Percentiles rank a stretch among this genome's conserved stretches.
phyloP scores from a whole-genome alignment of 2,113 vertebrate species.

The Elephantulus edwardii region DNA sequence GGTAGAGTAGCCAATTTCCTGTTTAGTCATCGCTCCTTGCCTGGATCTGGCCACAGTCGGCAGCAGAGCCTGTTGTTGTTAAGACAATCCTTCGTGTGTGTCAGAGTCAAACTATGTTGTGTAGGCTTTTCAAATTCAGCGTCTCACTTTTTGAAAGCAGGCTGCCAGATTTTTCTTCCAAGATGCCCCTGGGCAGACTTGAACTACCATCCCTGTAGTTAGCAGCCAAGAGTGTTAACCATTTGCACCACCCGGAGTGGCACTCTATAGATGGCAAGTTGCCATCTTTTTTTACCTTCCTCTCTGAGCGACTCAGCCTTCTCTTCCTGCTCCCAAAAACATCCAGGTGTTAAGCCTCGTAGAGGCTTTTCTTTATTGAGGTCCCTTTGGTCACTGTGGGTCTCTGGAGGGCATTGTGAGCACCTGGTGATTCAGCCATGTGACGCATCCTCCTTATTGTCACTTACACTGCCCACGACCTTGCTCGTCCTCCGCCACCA shows the following conservation, averaged over 20 bases:
- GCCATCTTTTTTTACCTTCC: background rate
- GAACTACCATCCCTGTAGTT: background rate
- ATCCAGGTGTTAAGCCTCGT: background rate
- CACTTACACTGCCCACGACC: background rate
- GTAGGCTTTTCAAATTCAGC: background rate
- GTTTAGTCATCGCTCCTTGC: slow-evolving; percentile 68
- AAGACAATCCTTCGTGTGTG: background rate
- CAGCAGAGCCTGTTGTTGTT: background rate
- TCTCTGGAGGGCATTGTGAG: background rate
- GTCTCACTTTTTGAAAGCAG: background rate
- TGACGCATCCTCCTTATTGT: background rate
- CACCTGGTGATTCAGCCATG: slow-evolving; percentile 21
- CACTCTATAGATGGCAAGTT: background rate
- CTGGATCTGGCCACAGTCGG: background rate
- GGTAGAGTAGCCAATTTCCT: slow-evolving; percentile 65
- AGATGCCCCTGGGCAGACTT: background rate
- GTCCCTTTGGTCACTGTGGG: background rate
- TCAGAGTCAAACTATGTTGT: background rate
- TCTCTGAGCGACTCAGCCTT: background rate
- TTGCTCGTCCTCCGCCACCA: background rate
- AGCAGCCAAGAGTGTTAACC: background rate
- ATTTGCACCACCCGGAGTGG: background rate
- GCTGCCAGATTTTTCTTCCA: background rate
- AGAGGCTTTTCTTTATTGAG: background rate
- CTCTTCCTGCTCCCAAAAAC: background rate